Conservation (phyloP, 2,888 invertebrate species). For the Toxonevra muliebris region DNA sequence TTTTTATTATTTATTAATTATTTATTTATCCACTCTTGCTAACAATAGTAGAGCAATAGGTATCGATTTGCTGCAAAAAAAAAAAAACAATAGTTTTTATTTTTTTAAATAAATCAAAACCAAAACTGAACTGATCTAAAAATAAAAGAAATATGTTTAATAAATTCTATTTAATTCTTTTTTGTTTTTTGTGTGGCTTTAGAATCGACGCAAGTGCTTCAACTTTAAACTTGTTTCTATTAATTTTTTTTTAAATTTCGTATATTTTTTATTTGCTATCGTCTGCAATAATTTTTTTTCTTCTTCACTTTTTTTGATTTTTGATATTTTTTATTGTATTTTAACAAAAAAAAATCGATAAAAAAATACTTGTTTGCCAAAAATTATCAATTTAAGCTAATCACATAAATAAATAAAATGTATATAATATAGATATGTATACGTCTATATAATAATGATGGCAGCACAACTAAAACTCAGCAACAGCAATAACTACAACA, state of each 20-base stretch:
- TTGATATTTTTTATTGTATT: conserved; percentile 11
- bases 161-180: background rate
- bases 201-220: conserved; percentile 6
- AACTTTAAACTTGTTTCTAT: conserved; percentile 23
- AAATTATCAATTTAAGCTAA: conserved; percentile 42
- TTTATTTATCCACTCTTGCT: too few species aligned
- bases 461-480: conserved; percentile 8
- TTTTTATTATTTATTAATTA: too few species aligned
- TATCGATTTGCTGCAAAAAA: too few species aligned
- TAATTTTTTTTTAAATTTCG: background rate
- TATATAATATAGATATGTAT: conserved; percentile 2
- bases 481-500: conserved; percentile 2
- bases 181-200: background rate
- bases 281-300: background rate
- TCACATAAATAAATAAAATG: conserved; percentile 39
- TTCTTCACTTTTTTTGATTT: conserved; percentile 1
- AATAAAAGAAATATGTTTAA: background rate
- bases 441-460: conserved; percentile 11
- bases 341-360: conserved; percentile 11
- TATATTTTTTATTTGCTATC: conserved; percentile 1
- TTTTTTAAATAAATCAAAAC: too few species aligned
- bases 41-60: too few species aligned
- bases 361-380: conserved; percentile 46
- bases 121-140: background rate
- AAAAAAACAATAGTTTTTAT: too few species aligned